Evolutionary conservation across 2,797 vertebrate species (phyloP).

Genomic region (Bufotes viridis): DNA sequence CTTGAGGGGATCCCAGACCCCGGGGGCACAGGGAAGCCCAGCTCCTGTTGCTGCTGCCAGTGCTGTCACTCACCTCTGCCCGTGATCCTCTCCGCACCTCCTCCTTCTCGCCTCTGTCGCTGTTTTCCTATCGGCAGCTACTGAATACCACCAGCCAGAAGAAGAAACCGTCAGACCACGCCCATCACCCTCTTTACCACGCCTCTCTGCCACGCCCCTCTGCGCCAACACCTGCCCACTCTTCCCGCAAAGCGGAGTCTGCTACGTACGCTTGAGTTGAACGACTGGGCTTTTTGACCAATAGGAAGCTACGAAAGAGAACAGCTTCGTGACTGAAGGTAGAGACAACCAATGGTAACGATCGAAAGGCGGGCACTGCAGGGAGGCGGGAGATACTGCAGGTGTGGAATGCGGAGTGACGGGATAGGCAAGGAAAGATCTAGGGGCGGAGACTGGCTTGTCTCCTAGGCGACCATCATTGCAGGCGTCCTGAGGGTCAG

Average conservation of each 20-base stretch:
- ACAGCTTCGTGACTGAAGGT: neutral
- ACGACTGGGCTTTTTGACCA: neutral
- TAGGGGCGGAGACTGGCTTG: neutral
- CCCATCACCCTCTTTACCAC: neutral
- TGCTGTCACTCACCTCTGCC: conserved; percentile 53
- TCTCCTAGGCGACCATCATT: conserved; percentile 42
- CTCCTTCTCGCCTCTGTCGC: conserved; percentile 44
- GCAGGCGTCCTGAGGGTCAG: conserved; percentile 29
- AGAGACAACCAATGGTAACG: neutral
- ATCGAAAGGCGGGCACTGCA: neutral
- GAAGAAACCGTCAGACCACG: neutral
- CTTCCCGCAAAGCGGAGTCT: conserved; percentile 45
- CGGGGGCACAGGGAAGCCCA: conserved; percentile 32
- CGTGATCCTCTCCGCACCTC: conserved; percentile 36
- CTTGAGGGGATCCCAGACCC: conserved; percentile 28
- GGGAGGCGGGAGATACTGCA: conserved; percentile 8
- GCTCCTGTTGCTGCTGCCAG: conserved; percentile 10
- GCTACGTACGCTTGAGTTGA: neutral
- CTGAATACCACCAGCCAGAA: conserved; percentile 40
- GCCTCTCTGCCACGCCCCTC: conserved; percentile 47
- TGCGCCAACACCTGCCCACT: conserved; percentile 60
- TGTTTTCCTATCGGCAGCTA: conserved; percentile 53
- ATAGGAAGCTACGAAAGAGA: neutral
- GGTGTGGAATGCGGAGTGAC: conserved; percentile 59
- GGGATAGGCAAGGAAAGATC: neutral